Percentiles rank a stretch among this genome's conserved stretches.
These are phyloP conservation scores for Caenorhabditis elegans DNA, from an alignment of 1,140 invertebrate genomes.

Conservation along the genomic window WBcel235 BX284605.5:523501-524000, in stretches of 20 bases:
- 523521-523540: slow-evolving; percentile 74
- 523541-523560: slow-evolving; percentile 76
- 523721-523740: slow-evolving; percentile 71
- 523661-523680: slow-evolving; percentile 72
- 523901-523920: too few relatives aligned
- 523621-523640: slow-evolving; percentile 73
- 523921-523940: too few relatives aligned
- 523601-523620: slow-evolving; percentile 12
- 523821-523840: neutral
- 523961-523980: slow-evolving; percentile 1
- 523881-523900: too few relatives aligned
- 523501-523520: slow-evolving; percentile 67
- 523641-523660: slow-evolving; percentile 80
- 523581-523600: neutral
- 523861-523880: too few relatives aligned
- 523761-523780: slow-evolving; percentile 78
- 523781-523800: slow-evolving; percentile 76
- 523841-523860: neutral
- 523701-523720: too few relatives aligned
- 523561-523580: slow-evolving; percentile 72
- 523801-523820: slow-evolving; percentile 51
- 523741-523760: slow-evolving; percentile 74
- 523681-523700: slow-evolving; percentile 67
- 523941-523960: neutral
- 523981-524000: neutral